Conservation (phyloP, 2,113 vertebrate genomes). For the Hirundichthys speculiger region DNA sequence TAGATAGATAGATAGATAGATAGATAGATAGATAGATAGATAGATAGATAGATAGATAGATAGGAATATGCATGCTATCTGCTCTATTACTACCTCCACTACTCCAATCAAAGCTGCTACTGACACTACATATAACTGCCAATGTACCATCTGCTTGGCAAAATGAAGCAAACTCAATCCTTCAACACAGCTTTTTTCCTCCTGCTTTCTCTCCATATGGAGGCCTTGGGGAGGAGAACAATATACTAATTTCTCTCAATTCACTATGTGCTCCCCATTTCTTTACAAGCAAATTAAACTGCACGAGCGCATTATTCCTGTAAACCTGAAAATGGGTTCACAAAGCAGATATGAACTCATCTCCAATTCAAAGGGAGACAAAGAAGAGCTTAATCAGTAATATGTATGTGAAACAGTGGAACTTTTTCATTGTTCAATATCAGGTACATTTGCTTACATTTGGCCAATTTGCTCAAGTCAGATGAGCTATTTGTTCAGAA, state of each 20-base stretch:
- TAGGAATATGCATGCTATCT: too few relatives aligned
- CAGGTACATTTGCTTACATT: slow-evolving; percentile 25
- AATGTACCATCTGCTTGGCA: slow-evolving; percentile 49
- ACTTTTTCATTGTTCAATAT: slow-evolving; percentile 21
- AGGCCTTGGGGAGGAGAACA: slow-evolving; percentile 22
- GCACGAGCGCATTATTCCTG: slow-evolving; percentile 10
- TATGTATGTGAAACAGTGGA: slow-evolving; percentile 1
- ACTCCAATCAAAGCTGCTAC: slow-evolving; percentile 1
- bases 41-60: too few relatives aligned
- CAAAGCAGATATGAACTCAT: slow-evolving; percentile 42
- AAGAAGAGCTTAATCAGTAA: slow-evolving; percentile 40
- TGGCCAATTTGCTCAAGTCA: slow-evolving; percentile 7
- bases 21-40: too few relatives aligned
- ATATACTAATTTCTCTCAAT: slow-evolving; percentile 42
- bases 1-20: too few relatives aligned
- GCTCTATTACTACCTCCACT: slow-evolving; percentile 6
- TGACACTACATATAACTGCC: slow-evolving; percentile 16
- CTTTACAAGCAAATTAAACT: slow-evolving; percentile 55
- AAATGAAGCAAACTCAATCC: slow-evolving; percentile 16
- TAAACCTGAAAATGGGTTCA: slow-evolving; percentile 43
- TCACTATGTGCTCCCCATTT: slow-evolving; percentile 39
- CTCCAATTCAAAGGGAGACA: slow-evolving; percentile 38
- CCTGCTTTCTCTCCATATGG: slow-evolving; percentile 28
- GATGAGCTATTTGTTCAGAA: neutral
- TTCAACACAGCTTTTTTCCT: slow-evolving; percentile 12